phyloP scores from a whole-genome alignment of 2,797 vertebrate genomes.

The Hyperoplus lanceolatus region DNA sequence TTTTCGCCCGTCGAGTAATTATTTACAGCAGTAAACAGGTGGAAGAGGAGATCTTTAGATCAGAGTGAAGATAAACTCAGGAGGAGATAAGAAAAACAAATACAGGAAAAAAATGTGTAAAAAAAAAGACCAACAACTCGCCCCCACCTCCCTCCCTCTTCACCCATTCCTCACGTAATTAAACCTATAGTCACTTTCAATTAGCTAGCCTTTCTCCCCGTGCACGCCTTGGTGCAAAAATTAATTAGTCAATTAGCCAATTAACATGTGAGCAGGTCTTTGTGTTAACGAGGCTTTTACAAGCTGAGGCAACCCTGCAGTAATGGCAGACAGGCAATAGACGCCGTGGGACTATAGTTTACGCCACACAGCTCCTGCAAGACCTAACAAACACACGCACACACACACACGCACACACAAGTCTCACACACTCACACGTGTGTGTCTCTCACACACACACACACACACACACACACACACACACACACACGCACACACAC shows the following conservation, averaged over 20 bases:
- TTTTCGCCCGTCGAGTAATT: slow-evolving; percentile 11
- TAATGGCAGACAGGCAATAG: slow-evolving; percentile 83
- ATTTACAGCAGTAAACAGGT: slow-evolving; percentile 29
- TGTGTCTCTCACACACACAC: slow-evolving; percentile 42
- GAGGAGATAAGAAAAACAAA: slow-evolving; percentile 21
- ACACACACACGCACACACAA: slow-evolving; percentile 30
- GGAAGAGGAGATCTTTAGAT: slow-evolving; percentile 21
- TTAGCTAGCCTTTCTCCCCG: slow-evolving; percentile 82
- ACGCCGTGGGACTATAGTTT: slow-evolving; percentile 82
- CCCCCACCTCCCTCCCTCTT: slow-evolving; percentile 67
- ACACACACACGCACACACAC: slow-evolving; percentile 27
- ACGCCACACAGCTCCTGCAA: slow-evolving; percentile 54
- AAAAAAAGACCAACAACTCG: slow-evolving; percentile 58
- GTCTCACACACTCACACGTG: slow-evolving; percentile 29
- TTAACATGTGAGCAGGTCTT: slow-evolving; percentile 91
- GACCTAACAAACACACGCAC: slow-evolving; percentile 28
- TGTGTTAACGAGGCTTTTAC: slow-evolving; percentile 92
- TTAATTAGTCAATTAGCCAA: slow-evolving; percentile 92
- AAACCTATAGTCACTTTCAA: slow-evolving; percentile 91
- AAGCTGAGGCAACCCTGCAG: slow-evolving; percentile 87
- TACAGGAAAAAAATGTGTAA: slow-evolving; percentile 3
- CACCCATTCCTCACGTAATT: slow-evolving; percentile 83
- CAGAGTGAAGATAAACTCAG: neutral
- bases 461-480: slow-evolving; percentile 19
- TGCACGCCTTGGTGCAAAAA: slow-evolving; percentile 88